phyloP scores from a whole-genome alignment of 2,797 vertebrate genomes.

The Clarias laeviceps region DNA sequence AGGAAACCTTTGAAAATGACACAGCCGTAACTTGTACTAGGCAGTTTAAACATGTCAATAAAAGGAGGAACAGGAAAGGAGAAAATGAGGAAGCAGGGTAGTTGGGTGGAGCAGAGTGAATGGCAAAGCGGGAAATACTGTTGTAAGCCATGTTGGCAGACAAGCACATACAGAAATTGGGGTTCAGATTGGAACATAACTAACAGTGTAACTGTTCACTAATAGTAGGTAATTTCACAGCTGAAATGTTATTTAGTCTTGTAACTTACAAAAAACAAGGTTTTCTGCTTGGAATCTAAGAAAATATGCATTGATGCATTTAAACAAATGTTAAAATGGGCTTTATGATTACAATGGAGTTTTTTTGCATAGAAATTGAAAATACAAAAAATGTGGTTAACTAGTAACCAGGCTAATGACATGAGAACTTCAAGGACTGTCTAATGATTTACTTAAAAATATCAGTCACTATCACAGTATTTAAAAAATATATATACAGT shows the following conservation, averaged over 20 bases:
- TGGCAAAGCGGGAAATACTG: not conserved
- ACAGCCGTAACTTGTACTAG: too few relatives aligned
- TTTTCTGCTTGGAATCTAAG: not conserved
- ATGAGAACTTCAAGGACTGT: too few relatives aligned
- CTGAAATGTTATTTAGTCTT: not conserved
- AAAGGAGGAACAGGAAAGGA: not conserved
- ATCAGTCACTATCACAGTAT: not conserved
- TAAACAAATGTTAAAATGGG: not conserved
- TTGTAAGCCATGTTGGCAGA: not conserved
- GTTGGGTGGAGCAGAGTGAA: not conserved
- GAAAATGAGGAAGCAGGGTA: not conserved
- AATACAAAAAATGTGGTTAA: too few relatives aligned
- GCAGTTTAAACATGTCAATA: not conserved
- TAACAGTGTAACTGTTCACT: not conserved
- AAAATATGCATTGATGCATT: not conserved
- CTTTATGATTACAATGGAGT: not conserved
- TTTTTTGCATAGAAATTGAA: not conserved
- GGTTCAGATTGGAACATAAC: not conserved
- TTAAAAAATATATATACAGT: too few relatives aligned
- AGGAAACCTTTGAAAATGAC: not conserved
- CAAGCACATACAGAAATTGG: not conserved
- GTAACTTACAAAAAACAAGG: not conserved
- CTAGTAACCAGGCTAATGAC: too few relatives aligned
- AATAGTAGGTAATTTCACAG: not conserved
- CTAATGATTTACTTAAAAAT: too few relatives aligned